Percentiles rank a stretch among this genome's conserved stretches.
These are phyloP conservation scores for Cecropterus lyciades DNA, from an alignment of 1,140 invertebrate species.

Conservation along the genomic window DNA sequence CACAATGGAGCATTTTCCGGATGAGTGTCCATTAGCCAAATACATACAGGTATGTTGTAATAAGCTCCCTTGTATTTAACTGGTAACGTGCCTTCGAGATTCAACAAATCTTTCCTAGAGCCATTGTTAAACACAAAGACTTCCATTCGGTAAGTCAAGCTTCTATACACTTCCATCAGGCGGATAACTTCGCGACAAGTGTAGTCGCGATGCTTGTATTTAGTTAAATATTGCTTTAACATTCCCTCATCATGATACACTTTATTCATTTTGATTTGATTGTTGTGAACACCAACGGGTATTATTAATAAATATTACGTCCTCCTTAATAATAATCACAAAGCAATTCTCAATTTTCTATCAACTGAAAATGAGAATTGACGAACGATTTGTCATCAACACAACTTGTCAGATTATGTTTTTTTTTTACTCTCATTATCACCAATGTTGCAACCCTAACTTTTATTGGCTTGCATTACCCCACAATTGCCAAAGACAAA, in stretches of 20 bases:
- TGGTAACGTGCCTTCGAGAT: constrained; percentile 96
- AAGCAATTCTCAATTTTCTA: constrained; percentile 8
- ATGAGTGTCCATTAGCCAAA: constrained; percentile 98
- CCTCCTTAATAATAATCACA: constrained; percentile 9
- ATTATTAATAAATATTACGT: not conserved
- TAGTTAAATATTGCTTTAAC: constrained; percentile 84
- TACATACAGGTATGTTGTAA: constrained; percentile 98
- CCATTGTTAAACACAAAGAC: constrained; percentile 96
- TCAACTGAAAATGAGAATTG: not conserved
- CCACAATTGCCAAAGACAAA: too few species aligned
- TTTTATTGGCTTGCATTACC: not conserved
- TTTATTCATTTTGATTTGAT: constrained; percentile 30
- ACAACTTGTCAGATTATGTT: not conserved
- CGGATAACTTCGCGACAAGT: constrained; percentile 90
- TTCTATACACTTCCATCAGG: constrained; percentile 89
- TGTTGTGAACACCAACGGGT: constrained; percentile 1
- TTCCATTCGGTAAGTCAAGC: constrained; percentile 85
- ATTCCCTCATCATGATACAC: constrained; percentile 76
- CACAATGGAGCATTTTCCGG: constrained; percentile 99
- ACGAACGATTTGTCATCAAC: constrained; percentile 17
- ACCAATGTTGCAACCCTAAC: not conserved
- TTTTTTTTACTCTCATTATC: too few species aligned
- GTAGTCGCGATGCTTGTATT: constrained; percentile 91
- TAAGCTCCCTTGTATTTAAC: constrained; percentile 94
- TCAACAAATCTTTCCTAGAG: constrained; percentile 91